Evolutionary conservation across 2,113 vertebrate species (phyloP).

Genomic region (Menidia beryllina): DNA sequence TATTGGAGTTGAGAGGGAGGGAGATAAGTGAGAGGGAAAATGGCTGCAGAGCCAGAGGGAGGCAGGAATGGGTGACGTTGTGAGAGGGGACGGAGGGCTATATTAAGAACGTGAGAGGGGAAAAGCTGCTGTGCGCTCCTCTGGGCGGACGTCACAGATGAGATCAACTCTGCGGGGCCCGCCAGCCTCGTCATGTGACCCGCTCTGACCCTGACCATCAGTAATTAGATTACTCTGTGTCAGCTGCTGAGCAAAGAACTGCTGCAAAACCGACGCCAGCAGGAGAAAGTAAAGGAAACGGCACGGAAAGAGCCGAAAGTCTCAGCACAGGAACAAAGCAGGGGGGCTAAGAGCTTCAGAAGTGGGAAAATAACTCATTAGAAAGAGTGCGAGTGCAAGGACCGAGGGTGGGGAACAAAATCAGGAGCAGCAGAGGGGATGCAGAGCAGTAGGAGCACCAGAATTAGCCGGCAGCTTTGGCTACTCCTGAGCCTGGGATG

Average conservation of each 20-base stretch:
- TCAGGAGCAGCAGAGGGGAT: conserved; percentile 49
- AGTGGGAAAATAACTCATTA: conserved; percentile 56
- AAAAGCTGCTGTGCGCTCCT: conserved; percentile 47
- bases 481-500: conserved; percentile 72
- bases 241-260: conserved; percentile 33
- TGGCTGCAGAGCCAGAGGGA: conserved; percentile 40
- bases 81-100: conserved; percentile 66
- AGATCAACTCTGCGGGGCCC: conserved; percentile 62
- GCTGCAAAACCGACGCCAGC: not conserved
- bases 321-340: not conserved
- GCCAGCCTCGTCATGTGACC: conserved; percentile 62
- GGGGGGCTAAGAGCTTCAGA: conserved; percentile 9
- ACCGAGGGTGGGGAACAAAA: conserved; percentile 53
- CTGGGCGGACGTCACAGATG: conserved; percentile 68
- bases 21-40: conserved; percentile 2
- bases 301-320: conserved; percentile 5
- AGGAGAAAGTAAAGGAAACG: conserved; percentile 1
- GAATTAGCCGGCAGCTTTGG: conserved; percentile 77
- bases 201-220: conserved; percentile 64
- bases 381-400: conserved; percentile 31
- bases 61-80: conserved; percentile 63
- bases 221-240: conserved; percentile 72
- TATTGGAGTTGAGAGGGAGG: not conserved
- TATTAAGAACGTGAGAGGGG: conserved; percentile 69
- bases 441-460: conserved; percentile 51